Conservation (phyloP, 2,797 vertebrate genomes). For the Decapterus maruadsi region DNA sequence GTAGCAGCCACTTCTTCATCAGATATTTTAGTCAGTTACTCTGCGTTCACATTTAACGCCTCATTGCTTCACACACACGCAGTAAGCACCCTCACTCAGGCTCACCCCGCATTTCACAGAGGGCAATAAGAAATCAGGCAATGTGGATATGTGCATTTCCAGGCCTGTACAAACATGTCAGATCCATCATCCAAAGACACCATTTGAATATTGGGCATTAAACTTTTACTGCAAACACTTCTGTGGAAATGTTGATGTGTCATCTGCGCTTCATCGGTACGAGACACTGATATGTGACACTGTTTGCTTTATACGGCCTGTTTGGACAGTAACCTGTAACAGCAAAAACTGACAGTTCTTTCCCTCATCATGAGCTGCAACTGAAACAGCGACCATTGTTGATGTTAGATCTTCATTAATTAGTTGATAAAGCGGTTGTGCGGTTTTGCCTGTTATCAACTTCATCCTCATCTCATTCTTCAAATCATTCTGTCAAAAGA, state of each 20-base stretch:
- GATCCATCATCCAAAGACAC: neutral
- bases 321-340: neutral
- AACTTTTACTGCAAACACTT: neutral
- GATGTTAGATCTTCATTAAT: neutral
- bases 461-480: too few species aligned
- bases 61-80: constrained; percentile 19
- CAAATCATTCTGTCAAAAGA: too few species aligned
- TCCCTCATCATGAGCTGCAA: neutral
- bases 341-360: neutral
- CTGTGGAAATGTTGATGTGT: neutral
- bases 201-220: neutral
- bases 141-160: neutral
- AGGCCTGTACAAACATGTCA: neutral
- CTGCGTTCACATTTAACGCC: constrained; percentile 45
- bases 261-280: neutral
- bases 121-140: neutral
- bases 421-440: too few species aligned
- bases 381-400: neutral
- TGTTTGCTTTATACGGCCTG: neutral
- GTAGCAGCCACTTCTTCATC: neutral
- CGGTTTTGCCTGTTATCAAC: too few species aligned
- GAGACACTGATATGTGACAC: neutral
- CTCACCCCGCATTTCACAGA: neutral
- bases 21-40: constrained; percentile 23
- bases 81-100: neutral